Conservation (phyloP, 1,140 invertebrate genomes). For the Aporrectodea caliginosa region DNA sequence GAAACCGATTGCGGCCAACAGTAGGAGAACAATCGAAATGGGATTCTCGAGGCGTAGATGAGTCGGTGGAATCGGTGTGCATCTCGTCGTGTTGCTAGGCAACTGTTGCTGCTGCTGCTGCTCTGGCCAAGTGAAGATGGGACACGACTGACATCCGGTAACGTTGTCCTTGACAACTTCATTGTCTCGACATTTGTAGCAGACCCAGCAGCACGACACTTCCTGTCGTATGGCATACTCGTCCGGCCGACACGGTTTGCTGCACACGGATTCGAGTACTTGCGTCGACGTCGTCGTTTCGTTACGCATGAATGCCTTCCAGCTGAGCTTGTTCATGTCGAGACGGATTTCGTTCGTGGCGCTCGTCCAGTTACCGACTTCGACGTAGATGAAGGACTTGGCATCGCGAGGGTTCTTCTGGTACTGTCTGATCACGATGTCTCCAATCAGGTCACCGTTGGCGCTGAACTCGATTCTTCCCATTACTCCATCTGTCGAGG, state of each 20-base stretch:
- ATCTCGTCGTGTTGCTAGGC: slow-evolving; percentile 4
- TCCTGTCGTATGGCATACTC: slow-evolving; percentile 6
- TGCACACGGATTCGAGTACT: slow-evolving; percentile 13
- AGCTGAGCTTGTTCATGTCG: background rate
- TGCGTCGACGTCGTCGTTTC: background rate
- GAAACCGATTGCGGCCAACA: slow-evolving; percentile 56
- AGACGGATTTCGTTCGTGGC: background rate
- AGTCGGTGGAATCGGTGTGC: slow-evolving; percentile 16
- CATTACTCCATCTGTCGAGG: background rate
- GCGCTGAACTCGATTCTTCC: background rate
- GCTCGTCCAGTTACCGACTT: background rate
- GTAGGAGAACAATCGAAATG: slow-evolving; percentile 57
- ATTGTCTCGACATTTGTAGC: slow-evolving; percentile 12
- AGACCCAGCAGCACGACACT: slow-evolving; percentile 18
- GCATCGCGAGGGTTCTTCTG: background rate
- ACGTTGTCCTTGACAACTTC: background rate
- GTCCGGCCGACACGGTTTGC: slow-evolving; percentile 15
- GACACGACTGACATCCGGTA: slow-evolving; percentile 12
- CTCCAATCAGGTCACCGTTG: background rate
- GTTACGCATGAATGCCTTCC: background rate
- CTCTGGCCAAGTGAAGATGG: slow-evolving; percentile 16
- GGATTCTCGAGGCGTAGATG: slow-evolving; percentile 10
- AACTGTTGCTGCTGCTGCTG: background rate
- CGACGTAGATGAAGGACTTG: background rate
- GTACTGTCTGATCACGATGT: background rate